Evolutionary conservation across 2,113 vertebrate genomes (phyloP).

Genomic region (Elgaria multicarinata): DNA sequence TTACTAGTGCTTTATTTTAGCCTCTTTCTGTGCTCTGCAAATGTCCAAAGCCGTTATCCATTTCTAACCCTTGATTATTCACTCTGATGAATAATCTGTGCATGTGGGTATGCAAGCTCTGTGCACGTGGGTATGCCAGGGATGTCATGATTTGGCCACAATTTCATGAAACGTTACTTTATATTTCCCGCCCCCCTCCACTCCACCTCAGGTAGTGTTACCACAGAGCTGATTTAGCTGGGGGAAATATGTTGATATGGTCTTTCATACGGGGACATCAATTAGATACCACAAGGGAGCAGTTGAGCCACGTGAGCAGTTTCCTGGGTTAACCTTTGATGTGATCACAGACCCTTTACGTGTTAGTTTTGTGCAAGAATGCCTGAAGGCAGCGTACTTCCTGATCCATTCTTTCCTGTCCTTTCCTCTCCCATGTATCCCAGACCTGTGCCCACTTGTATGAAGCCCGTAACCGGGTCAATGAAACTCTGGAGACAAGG

Average conservation of each 20-base stretch:
- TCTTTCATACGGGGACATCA: not conserved
- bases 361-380: not conserved
- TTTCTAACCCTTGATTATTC: not conserved
- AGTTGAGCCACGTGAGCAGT: not conserved
- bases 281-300: not conserved
- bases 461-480: conserved; percentile 88
- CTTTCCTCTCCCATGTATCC: not conserved
- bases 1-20: not conserved
- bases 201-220: not conserved
- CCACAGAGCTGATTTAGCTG: not conserved
- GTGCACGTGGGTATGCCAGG: not conserved
- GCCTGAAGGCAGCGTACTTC: too few species aligned
- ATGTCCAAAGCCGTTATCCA: not conserved
- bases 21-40: not conserved
- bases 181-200: not conserved
- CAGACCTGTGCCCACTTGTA: conserved; percentile 95
- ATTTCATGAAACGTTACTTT: not conserved
- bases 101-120: not conserved
- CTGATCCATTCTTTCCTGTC: not conserved
- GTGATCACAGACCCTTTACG: not conserved
- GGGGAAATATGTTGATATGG: not conserved
- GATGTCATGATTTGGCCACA: not conserved
- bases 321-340: not conserved
- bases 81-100: not conserved
- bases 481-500: conserved; percentile 87